Conservation (phyloP, 2,888 invertebrate species). For the Cryptus armator region DNA sequence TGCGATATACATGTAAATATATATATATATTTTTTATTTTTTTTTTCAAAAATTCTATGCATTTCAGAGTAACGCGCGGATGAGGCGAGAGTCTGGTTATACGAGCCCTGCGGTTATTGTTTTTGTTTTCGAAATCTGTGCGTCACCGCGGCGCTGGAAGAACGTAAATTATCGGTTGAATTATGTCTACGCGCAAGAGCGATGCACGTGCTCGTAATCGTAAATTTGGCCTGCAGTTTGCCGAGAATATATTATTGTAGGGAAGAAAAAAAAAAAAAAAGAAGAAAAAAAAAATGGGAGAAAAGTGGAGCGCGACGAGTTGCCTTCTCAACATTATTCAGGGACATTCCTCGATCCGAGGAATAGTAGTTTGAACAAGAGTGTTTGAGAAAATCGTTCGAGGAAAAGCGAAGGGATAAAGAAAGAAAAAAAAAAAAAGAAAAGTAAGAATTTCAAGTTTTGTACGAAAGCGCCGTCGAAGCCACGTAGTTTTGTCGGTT, state of each 20-base stretch:
- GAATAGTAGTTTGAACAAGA: not conserved
- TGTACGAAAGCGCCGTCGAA: not conserved
- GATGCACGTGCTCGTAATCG: conserved; percentile 25
- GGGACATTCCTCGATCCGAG: not conserved
- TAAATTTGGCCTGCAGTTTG: conserved; percentile 33
- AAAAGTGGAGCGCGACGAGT: not conserved
- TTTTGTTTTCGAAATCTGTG: conserved; percentile 40
- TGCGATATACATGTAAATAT: not conserved
- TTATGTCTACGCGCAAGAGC: conserved; percentile 17
- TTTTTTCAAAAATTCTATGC: conserved; percentile 65
- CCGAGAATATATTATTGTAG: conserved; percentile 25
- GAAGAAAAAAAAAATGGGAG: not conserved
- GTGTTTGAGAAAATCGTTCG: conserved; percentile 18
- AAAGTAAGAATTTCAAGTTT: conserved; percentile 14
- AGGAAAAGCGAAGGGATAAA: conserved; percentile 2
- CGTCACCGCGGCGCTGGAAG: not conserved
- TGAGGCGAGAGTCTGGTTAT: conserved; percentile 27
- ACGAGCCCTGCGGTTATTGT: conserved; percentile 35
- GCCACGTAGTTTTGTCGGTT: conserved; percentile 5
- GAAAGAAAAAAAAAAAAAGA: conserved; percentile 3
- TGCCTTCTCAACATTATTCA: not conserved
- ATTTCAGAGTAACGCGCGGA: conserved; percentile 55
- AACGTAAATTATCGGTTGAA: conserved; percentile 18
- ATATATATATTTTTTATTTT: not conserved
- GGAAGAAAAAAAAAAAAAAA: not conserved